A percentile compares a stretch with the other conserved stretches of the same genome.
Conservation (phyloP, 2,888 invertebrate genomes). For the Cyaniris semiargus region DNA sequence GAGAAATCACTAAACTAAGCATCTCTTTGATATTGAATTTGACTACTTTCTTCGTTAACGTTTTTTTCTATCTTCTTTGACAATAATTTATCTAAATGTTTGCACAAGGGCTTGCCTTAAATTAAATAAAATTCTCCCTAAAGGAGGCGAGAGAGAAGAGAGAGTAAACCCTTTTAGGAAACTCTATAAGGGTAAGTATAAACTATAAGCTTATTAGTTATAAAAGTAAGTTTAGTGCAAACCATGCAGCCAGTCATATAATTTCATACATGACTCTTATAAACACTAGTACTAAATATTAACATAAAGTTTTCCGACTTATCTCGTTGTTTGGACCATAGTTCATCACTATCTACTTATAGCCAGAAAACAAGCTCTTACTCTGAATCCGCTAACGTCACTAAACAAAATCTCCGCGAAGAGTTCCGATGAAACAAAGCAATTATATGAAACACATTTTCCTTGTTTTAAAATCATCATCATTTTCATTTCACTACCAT, state of each 20-base stretch:
- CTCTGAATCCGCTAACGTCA: background rate
- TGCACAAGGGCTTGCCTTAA: background rate
- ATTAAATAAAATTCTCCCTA: no score
- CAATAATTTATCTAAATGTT: background rate
- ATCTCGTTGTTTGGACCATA: background rate
- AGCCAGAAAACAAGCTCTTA: background rate
- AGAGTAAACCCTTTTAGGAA: no score
- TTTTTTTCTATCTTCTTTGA: background rate
- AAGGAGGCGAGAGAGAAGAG: no score
- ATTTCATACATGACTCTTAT: no score
- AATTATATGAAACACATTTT: background rate
- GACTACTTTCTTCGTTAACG: slow-evolving; percentile 8
- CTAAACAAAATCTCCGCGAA: no score
- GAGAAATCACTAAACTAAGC: background rate
- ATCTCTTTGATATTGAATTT: background rate
- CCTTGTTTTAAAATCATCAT: slow-evolving; percentile 11
- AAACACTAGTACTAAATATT: no score
- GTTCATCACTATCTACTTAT: background rate
- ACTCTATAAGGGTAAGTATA: no score
- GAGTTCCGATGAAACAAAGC: slow-evolving; percentile 4
- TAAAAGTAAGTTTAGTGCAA: no score
- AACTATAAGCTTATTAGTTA: no score
- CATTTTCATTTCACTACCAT: background rate
- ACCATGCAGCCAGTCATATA: no score
- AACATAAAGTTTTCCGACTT: background rate